These are phyloP conservation scores for Hystrix brachyura DNA, from an alignment of 2,113 vertebrate genomes.

Conservation along the genomic window DNA sequence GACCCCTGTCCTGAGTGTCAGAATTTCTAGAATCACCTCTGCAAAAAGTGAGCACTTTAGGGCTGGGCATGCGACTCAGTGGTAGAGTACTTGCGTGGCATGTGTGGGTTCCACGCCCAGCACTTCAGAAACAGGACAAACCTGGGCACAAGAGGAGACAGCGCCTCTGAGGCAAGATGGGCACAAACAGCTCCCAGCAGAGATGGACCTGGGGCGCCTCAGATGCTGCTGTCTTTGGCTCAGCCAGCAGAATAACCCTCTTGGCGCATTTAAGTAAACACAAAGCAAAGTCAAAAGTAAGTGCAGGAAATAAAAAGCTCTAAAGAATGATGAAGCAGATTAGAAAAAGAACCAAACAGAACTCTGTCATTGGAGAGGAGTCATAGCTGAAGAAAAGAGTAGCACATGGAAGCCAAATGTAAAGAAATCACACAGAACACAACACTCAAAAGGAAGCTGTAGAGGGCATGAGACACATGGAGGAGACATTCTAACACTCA, in stretches of 20 bases:
- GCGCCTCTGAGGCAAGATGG: background rate
- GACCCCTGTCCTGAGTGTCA: background rate
- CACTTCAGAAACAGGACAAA: background rate
- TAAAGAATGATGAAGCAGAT: background rate
- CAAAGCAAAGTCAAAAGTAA: background rate
- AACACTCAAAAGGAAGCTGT: background rate
- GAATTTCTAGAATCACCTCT: background rate
- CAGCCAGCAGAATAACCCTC: background rate
- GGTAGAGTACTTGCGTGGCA: too few relatives aligned
- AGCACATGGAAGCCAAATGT: too few relatives aligned
- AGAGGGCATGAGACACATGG: background rate
- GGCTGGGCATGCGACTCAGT: background rate
- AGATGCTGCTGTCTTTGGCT: background rate
- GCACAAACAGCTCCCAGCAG: fast-evolving
- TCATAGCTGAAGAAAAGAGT: background rate
- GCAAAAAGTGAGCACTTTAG: background rate
- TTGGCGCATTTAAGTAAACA: background rate
- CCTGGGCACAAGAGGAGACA: background rate
- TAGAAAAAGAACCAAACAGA: background rate
- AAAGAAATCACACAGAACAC: background rate
- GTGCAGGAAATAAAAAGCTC: background rate
- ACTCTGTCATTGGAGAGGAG: background rate
- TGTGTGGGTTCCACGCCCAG: background rate
- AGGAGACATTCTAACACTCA: fast-evolving
- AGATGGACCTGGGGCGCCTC: background rate